phyloP scores from a whole-genome alignment of 2,888 invertebrate species.

The Synergus laeviventris region DNA sequence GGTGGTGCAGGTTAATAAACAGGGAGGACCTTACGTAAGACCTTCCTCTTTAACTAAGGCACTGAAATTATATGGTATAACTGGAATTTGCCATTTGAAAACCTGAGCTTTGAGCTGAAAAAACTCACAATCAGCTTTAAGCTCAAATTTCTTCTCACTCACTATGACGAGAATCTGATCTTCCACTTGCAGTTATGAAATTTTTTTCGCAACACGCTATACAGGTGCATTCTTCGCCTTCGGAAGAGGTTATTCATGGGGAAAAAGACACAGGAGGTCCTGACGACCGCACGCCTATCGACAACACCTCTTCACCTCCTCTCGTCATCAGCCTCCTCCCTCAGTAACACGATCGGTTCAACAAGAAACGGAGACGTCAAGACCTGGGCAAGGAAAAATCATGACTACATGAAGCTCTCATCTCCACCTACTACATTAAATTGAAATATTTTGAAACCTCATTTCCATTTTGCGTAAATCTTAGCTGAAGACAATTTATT shows the following conservation, averaged over 20 bases:
- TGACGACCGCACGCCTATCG: slow-evolving; percentile 19
- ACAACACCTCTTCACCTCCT: slow-evolving; percentile 39
- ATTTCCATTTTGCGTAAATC: background rate
- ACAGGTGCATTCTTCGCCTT: slow-evolving; percentile 38
- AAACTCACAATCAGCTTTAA: background rate
- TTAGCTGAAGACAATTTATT: background rate
- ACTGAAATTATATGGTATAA: background rate
- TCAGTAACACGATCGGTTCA: slow-evolving; percentile 26
- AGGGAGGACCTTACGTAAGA: slow-evolving; percentile 4
- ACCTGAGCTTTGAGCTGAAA: background rate
- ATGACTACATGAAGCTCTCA: background rate
- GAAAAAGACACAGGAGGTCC: slow-evolving; percentile 37
- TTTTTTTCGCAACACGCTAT: slow-evolving; percentile 31
- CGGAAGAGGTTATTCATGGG: slow-evolving; percentile 23
- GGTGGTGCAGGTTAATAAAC: slow-evolving; percentile 12
- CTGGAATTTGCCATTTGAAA: background rate
- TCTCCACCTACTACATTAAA: too few species aligned
- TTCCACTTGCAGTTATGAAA: slow-evolving; percentile 38
- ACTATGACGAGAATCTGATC: slow-evolving; percentile 36
- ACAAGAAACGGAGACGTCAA: slow-evolving; percentile 18
- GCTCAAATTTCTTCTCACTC: slow-evolving; percentile 37
- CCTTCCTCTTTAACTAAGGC: background rate
- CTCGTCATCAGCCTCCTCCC: slow-evolving; percentile 20
- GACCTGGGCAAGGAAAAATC: background rate
- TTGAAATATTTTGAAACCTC: background rate